Conservation (phyloP, 1,140 invertebrate genomes). For the Drosophila azteca region DNA sequence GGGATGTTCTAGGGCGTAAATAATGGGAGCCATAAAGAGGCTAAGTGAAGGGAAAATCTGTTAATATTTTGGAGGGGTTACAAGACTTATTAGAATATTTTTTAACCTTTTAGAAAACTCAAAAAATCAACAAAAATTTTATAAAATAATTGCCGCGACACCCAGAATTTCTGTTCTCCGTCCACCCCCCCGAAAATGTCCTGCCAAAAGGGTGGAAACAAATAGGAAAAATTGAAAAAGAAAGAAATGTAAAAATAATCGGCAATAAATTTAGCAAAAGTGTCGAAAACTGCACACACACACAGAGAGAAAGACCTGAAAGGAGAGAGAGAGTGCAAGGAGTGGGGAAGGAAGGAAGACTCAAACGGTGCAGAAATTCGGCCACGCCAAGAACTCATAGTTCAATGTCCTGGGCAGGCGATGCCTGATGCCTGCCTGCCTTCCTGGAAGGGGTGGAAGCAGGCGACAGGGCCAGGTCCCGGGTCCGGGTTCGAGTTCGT, state of each 20-base stretch:
- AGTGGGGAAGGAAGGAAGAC: constrained; percentile 2
- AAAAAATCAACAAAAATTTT: constrained; percentile 73
- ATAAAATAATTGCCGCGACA: constrained; percentile 70
- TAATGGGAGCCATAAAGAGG: no score
- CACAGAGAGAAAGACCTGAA: no score
- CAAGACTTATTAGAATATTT: no score
- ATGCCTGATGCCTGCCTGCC: constrained; percentile 21
- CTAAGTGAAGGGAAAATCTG: no score
- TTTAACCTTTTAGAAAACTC: constrained; percentile 9
- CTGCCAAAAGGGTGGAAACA: constrained; percentile 13
- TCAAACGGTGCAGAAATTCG: constrained; percentile 58
- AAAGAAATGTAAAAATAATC: constrained; percentile 80
- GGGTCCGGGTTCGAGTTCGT: constrained; percentile 43
- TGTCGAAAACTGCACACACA: constrained; percentile 74
- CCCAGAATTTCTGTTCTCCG: constrained; percentile 30
- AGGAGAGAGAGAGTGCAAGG: background rate
- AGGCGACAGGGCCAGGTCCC: background rate
- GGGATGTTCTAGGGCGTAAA: no score
- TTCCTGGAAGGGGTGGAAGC: no score
- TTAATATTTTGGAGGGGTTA: no score
- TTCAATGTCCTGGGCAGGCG: constrained; percentile 74
- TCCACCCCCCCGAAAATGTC: background rate
- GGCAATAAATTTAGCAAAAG: constrained; percentile 81
- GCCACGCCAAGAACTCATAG: constrained; percentile 77
- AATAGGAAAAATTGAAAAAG: constrained; percentile 49